These are phyloP conservation scores for Epinephelus malabaricus DNA, from an alignment of 2,797 vertebrate species.

Conservation along the genomic window DNA sequence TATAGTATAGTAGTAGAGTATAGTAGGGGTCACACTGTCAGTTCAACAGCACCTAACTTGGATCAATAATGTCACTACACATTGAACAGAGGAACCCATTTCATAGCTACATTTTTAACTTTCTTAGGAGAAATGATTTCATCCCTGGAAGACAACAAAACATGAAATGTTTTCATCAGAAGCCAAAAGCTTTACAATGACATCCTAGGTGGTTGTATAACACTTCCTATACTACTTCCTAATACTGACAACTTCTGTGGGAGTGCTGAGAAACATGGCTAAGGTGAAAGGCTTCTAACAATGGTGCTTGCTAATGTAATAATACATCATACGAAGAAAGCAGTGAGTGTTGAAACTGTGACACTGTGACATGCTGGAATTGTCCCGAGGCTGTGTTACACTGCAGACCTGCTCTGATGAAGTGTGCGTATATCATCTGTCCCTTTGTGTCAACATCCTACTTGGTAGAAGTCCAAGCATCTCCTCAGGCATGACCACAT, in stretches of 20 bases:
- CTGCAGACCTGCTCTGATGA: slow-evolving; percentile 60
- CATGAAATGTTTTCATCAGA: slow-evolving; percentile 20
- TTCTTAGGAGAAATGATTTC: background rate
- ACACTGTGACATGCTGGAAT: slow-evolving; percentile 9
- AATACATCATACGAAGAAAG: slow-evolving; percentile 24
- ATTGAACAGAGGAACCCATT: background rate
- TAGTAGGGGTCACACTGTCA: no score
- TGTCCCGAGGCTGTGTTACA: slow-evolving; percentile 43
- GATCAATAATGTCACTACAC: background rate
- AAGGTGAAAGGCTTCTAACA: background rate
- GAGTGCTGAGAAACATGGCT: background rate
- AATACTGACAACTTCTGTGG: slow-evolving; percentile 35
- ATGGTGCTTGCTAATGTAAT: slow-evolving; percentile 8
- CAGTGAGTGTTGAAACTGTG: slow-evolving; percentile 14
- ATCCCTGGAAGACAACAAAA: slow-evolving; percentile 17
- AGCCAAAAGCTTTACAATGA: slow-evolving; percentile 35
- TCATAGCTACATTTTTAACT: background rate
- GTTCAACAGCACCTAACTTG: background rate
- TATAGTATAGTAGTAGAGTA: no score
- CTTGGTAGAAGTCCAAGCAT: slow-evolving; percentile 66
- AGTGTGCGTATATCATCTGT: slow-evolving; percentile 63
- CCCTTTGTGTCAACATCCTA: slow-evolving; percentile 79
- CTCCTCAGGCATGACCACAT: slow-evolving; percentile 54
- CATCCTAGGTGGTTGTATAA: slow-evolving; percentile 49
- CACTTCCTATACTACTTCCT: slow-evolving; percentile 50